A percentile compares a stretch with the other conserved stretches of the same genome.
phyloP scores from a whole-genome alignment of 2,888 invertebrate genomes.

The Koerneria pararmatus region DNA sequence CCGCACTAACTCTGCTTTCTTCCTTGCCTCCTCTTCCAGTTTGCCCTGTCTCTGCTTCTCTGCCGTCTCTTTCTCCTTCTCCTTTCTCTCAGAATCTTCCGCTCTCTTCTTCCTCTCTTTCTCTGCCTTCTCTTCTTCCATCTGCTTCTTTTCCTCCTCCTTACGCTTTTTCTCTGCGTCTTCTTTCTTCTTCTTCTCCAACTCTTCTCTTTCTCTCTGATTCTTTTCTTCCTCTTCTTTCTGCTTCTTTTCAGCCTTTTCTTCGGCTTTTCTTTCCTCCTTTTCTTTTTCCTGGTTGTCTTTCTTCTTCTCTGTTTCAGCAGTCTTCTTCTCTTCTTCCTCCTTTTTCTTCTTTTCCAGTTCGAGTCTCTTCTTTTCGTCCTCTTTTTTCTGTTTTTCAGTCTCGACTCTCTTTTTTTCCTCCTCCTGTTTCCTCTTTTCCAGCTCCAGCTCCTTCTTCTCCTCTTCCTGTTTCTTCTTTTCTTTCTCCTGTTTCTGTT shows the following conservation, averaged over 20 bases:
- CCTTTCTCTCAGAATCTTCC: background rate
- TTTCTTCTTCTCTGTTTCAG: too few species aligned
- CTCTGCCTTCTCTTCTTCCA: constrained; percentile 4
- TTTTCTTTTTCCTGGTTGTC: background rate
- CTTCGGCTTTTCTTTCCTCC: background rate
- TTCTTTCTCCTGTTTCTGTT: background rate
- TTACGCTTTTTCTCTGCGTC: background rate
- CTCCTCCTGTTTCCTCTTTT: background rate
- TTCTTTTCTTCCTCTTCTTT: background rate
- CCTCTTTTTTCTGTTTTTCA: background rate
- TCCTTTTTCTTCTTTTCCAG: background rate
- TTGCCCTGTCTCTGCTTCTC: constrained; percentile 7
- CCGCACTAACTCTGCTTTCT: background rate
- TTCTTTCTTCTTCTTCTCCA: constrained; percentile 10
- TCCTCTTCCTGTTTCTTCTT: background rate
- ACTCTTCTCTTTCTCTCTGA: too few species aligned
- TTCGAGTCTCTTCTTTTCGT: background rate
- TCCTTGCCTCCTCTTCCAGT: background rate
- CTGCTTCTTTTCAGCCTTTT: background rate
- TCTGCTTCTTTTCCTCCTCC: constrained; percentile 4
- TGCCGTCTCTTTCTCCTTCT: background rate
- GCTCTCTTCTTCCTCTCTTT: constrained; percentile 1
- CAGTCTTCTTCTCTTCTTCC: too few species aligned
- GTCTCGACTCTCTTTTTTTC: background rate
- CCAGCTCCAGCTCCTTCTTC: background rate